phyloP scores from a whole-genome alignment of 2,797 vertebrate species.

The Pangasius djambal region DNA sequence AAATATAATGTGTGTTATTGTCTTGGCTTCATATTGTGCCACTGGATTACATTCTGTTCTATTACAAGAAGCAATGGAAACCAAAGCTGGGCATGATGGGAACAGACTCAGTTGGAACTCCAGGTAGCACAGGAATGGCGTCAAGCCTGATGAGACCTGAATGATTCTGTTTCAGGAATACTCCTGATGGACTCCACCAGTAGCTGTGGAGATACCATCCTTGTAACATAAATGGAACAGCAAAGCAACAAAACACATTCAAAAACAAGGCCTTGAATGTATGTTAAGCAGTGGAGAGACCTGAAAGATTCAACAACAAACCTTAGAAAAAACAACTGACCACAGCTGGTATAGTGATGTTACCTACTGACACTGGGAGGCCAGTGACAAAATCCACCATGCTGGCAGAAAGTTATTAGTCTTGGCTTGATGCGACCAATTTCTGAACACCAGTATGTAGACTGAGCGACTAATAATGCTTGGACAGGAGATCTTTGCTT shows the following conservation, averaged over 20 bases:
- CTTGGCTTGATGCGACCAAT: not conserved
- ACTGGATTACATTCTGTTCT: not conserved
- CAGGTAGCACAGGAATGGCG: not conserved
- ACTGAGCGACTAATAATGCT: not conserved
- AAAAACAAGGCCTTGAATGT: not conserved
- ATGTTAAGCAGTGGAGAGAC: not conserved
- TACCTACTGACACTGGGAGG: not conserved
- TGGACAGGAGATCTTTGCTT: not conserved
- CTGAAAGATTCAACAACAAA: not conserved
- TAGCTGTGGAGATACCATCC: not conserved
- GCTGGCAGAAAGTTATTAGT: not conserved
- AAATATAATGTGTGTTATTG: not conserved
- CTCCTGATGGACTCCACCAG: not conserved
- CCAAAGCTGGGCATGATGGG: not conserved
- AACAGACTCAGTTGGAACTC: not conserved
- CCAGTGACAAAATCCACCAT: not conserved
- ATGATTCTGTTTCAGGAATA: not conserved
- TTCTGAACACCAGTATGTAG: not conserved
- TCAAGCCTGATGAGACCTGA: not conserved
- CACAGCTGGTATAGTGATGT: not conserved
- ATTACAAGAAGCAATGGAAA: not conserved
- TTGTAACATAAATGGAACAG: not conserved
- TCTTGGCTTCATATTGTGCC: not conserved
- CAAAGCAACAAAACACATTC: not conserved
- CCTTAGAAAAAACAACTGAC: not conserved